Base-by-base conservation (phyloP, 2,113 vertebrate species). In the Eclectus roratus region DNA sequence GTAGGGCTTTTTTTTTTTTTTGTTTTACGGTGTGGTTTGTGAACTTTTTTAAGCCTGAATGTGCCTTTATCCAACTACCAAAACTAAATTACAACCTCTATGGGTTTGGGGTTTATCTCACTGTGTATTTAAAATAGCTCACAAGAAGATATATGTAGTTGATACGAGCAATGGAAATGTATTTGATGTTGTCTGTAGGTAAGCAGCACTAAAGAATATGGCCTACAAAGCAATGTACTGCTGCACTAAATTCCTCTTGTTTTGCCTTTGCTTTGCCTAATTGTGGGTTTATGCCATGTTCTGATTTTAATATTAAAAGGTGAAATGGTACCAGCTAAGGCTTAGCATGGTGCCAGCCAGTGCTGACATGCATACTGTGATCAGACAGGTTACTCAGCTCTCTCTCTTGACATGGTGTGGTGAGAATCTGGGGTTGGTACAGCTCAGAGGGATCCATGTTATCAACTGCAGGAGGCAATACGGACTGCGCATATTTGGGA, bases 371-470 rank as follows among this genome's bases (percentile, higher is more conserved):
- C 18, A 19, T n/a, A 8, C 10, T 24, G 29, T 9, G 43, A 52
- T 20, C 44, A 29, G 31, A 66, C 25, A 64, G 35, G 43, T 58
- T 44, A 9, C 43, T 58, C 53, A n/a, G 25, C 52, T 18, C 58
- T 7, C 52, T 18, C 58, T 7, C 33, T 39, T 16, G 29, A 46
- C n/a, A 37, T 0, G 0, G 8, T 11, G 16, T 15, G 25, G 18
- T 41, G 35, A 24, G 28, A 41, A 17, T 39, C 31, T 27, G 44
- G 35, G 27, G 17, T 61, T 74, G 41, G 16, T 37, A 41, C 46
- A n/a, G 35, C 29, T 39, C 9, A 4, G 37, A 17, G 25, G 20
- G 10, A 15, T 46, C 63, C 53, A 8, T 15, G 5, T 23, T 23
- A 20, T 28, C 37, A 43, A 7, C 27, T 35, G 43, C 8, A 33